Base-by-base conservation (phyloP, 2,888 invertebrate species). In the Euzetes globulus region DNA sequence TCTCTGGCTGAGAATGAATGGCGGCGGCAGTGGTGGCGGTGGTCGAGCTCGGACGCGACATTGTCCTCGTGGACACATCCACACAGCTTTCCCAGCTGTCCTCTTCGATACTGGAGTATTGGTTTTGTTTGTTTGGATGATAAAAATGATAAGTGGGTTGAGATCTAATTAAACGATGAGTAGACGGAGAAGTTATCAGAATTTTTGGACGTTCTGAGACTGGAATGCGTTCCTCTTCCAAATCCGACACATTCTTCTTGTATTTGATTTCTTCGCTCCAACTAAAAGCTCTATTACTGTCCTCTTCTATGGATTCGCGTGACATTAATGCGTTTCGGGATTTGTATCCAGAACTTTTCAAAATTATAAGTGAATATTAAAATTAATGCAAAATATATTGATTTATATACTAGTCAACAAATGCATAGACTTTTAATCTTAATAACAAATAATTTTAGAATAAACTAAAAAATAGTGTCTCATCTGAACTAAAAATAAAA, bases 71-170 rank as follows among this genome's bases (percentile, higher is more conserved):
- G 3, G 41, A 19, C 22, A 68, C 45, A 68, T 68, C 68, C 37
- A 41, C n/a, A 68, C 68, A 68, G 45, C 68, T 68, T 68, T 68
- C 68, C 68, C 68, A 68, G 22, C 45, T 22, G 22, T 68, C 68
- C 68, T 68, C 68, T 68, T 41, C 45, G 5, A 19, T 41, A 41
- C 41, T 68, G 22, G 37, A 68, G 55, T 22, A 55, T 55, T 60
- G 60, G 33, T 60, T 60, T 15, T 25, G 60, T 19, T 68, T 37
- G 45, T 68, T 37, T 17, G 68, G 41, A 19, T 68, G 68, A 22
- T 68, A 68, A 37, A 37, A 68, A 68, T 68, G 41, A n/a, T 37
- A 19, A 13, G 33, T 37, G 9, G 33, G 68, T 41, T 68, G 68
- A 41, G 41, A 41, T 68, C 68, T 68, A 13, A 68, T 41, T 11